phyloP scores from a whole-genome alignment of 2,888 invertebrate genomes.

The Carcina quercana region DNA sequence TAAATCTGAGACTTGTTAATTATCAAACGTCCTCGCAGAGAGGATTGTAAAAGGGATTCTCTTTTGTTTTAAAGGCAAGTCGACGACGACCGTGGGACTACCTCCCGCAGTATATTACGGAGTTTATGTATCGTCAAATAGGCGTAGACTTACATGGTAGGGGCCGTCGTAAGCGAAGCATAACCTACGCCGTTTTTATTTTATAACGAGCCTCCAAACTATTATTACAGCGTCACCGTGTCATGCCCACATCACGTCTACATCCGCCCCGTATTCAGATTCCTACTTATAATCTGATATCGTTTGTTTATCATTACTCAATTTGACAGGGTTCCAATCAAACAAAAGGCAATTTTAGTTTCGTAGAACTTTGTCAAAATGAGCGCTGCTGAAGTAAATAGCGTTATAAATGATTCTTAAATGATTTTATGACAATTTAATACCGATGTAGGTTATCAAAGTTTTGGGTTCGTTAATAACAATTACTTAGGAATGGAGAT shows the following conservation, averaged over 20 bases:
- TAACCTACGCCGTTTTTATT: constrained; percentile 63
- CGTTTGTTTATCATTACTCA: constrained; percentile 37
- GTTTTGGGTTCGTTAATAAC: constrained; percentile 47
- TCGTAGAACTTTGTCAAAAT: constrained; percentile 29
- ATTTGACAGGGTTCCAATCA: constrained; percentile 35
- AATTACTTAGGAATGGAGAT: constrained; percentile 47
- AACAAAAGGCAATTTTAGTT: constrained; percentile 8
- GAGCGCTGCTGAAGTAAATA: constrained; percentile 26
- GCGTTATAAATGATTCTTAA: constrained; percentile 54
- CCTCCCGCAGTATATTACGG: constrained; percentile 25
- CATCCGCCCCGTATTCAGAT: constrained; percentile 61
- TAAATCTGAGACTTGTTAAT: constrained; percentile 66
- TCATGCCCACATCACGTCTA: constrained; percentile 61
- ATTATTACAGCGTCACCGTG: constrained; percentile 67
- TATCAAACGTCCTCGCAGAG: constrained; percentile 36
- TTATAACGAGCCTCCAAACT: constrained; percentile 62
- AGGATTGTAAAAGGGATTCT: constrained; percentile 46
- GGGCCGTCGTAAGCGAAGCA: constrained; percentile 53
- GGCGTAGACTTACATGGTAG: constrained; percentile 44
- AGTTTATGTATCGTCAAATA: constrained; percentile 38
- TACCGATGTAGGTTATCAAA: constrained; percentile 45
- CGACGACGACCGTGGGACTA: constrained; percentile 34
- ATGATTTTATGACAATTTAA: constrained; percentile 67
- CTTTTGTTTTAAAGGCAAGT: constrained; percentile 43
- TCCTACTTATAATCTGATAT: constrained; percentile 49